Evolutionary conservation across 1,140 invertebrate genomes (phyloP).

Genomic region (Cepaea nemoralis): DNA sequence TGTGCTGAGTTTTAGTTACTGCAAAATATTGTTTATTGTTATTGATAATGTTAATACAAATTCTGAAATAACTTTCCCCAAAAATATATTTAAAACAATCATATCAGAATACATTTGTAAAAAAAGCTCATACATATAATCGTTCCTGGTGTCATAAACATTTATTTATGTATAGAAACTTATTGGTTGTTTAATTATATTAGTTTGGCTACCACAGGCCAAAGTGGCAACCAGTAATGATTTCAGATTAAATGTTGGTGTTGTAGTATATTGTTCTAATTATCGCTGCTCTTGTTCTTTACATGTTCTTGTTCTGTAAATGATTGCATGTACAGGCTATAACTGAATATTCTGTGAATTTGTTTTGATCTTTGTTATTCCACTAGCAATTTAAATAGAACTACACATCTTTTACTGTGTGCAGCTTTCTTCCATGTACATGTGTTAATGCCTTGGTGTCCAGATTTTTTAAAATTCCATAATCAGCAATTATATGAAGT

Average conservation of each 20-base stretch:
- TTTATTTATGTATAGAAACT: background rate
- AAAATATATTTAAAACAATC: background rate
- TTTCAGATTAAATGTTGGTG: background rate
- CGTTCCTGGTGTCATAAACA: background rate
- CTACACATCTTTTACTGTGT: background rate
- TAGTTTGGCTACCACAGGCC: slow-evolving; percentile 14
- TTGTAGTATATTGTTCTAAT: slow-evolving; percentile 6
- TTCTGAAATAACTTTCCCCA: background rate
- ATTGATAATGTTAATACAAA: background rate
- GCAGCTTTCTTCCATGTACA: background rate
- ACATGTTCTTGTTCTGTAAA: background rate
- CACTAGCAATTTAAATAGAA: slow-evolving; percentile 29
- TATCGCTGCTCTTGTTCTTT: background rate
- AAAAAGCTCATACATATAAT: background rate
- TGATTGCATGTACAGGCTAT: slow-evolving; percentile 4
- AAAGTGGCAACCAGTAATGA: slow-evolving; percentile 13
- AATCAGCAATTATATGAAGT: too few species aligned
- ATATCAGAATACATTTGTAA: background rate
- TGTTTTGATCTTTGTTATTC: slow-evolving; percentile 18
- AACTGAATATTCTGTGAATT: slow-evolving; percentile 3
- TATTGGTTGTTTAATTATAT: slow-evolving; percentile 14
- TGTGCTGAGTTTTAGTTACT: background rate
- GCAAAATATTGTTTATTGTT: background rate
- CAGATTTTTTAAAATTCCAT: too few species aligned
- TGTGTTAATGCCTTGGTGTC: background rate